Base-by-base conservation (phyloP, 2,113 vertebrate species). In the Dasyornis broadbenti region DNA sequence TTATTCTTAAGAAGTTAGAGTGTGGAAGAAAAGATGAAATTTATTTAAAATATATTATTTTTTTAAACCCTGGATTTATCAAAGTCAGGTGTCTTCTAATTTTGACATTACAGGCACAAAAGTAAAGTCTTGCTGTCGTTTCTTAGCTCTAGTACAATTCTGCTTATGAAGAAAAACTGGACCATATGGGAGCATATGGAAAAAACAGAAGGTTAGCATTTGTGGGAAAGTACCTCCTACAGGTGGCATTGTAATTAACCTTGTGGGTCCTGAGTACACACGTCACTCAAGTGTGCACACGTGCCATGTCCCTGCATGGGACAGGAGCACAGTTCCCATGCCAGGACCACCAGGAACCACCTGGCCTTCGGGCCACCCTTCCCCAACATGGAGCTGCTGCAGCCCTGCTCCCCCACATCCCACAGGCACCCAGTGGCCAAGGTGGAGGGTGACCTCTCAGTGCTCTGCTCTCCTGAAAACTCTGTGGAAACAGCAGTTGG, bases 121-220 rank as follows among this genome's bases (percentile, higher is more conserved):
- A 82, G 60, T 54, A 83, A 65, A 86, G 85, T 75, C 85, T 54
- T 92, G 35, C 52, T 52, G 78, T 88, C 52, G 63, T 40, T 79
- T 64, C 90, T 65, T 94, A 94, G 42, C 15, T 73, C 19, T 72
- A 33, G 22, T 31, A 49, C 21, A 56, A 19, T 15, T 86, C 70
- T 44, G 50, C 22, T 63, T 49, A 42, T 53, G 83, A 78, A 86
- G 82, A 80, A 85, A 75, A 92, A 53, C 31, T 40, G 59, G 63
- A 93, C 66, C 60, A 83, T 92, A 89, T 92, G 76, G 84, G 94
- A 97, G 39, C 92, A 96, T 73, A 86, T 65, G 85, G 56, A 80
- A 94, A 93, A 96, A 94, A 1, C 82, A 96, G 64, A 93, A 93
- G 69, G 83, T 89, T 92, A 66, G 44, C 50, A 69, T 54, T 61